Percentiles rank a stretch among this genome's conserved stretches.
Evolutionary conservation across 2,113 vertebrate genomes (phyloP).

Genomic region (Tympanuchus pallidicinctus): DNA sequence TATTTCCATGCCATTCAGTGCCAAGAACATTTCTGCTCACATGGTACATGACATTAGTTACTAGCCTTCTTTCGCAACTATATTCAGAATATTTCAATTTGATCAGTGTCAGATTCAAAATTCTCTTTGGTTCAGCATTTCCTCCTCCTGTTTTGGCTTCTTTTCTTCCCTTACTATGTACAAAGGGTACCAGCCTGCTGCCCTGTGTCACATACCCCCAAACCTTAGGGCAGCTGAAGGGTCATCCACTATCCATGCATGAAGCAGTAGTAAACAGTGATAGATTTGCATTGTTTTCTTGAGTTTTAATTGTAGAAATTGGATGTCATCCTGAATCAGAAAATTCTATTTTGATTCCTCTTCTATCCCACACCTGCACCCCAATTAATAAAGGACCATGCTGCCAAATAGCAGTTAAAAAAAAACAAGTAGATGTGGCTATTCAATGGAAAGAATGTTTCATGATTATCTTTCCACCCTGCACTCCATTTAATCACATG

Average conservation of each 20-base stretch:
- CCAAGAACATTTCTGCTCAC: neutral
- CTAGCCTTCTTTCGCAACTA: neutral
- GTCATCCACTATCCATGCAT: neutral
- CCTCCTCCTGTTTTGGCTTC: neutral
- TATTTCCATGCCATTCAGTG: neutral
- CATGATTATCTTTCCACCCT: neutral
- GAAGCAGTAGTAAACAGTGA: conserved; percentile 19
- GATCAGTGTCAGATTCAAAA: neutral
- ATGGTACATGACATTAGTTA: neutral
- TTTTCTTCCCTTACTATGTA: neutral
- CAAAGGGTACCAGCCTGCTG: neutral
- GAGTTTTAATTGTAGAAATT: neutral
- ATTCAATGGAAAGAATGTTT: neutral
- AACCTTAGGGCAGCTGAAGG: neutral
- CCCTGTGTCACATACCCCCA: neutral
- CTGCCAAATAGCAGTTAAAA: neutral
- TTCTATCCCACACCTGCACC: neutral
- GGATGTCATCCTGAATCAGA: neutral
- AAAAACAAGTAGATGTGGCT: neutral
- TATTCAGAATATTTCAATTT: neutral
- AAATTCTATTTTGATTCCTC: conserved; percentile 22
- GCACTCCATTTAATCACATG: neutral
- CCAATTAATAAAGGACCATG: neutral
- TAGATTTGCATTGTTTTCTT: neutral
- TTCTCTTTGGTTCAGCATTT: neutral